Percentiles rank a stretch among this genome's conserved stretches.
Evolutionary conservation across 2,113 vertebrate genomes (phyloP).

Genomic region (Perca fluviatilis): DNA sequence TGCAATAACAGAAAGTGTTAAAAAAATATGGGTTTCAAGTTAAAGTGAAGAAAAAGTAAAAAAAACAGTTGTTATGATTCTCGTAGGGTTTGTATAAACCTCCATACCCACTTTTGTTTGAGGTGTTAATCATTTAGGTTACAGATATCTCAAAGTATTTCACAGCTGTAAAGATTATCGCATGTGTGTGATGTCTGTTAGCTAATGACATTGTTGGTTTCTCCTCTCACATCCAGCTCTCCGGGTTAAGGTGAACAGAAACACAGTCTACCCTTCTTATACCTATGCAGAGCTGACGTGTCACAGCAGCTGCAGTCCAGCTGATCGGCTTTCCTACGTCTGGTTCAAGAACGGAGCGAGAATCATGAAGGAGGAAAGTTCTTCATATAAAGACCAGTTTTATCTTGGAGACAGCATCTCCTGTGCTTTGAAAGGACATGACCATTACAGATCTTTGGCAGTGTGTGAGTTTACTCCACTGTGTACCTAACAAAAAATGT

Average conservation of each 20-base stretch:
- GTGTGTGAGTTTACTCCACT: constrained; percentile 13
- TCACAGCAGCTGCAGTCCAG: neutral
- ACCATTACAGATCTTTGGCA: neutral
- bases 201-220: neutral
- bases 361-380: neutral
- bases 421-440: constrained; percentile 8
- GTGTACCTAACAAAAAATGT: neutral
- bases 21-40: no score
- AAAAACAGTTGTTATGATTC: no score
- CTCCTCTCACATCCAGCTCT: neutral
- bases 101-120: no score
- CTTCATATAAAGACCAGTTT: neutral
- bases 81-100: no score
- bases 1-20: no score
- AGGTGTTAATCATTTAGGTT: no score
- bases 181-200: neutral
- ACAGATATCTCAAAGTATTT: neutral
- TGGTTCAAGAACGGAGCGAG: constrained; percentile 10
- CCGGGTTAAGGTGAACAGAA: neutral
- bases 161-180: neutral
- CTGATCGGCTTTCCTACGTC: neutral
- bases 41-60: no score
- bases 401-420: neutral
- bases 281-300: neutral
- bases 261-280: fast-evolving